Evolutionary conservation across 2,797 vertebrate species (phyloP), one percentile per base, ranked within the genome.

Genomic region (Leptodactylus fallax): DNA sequence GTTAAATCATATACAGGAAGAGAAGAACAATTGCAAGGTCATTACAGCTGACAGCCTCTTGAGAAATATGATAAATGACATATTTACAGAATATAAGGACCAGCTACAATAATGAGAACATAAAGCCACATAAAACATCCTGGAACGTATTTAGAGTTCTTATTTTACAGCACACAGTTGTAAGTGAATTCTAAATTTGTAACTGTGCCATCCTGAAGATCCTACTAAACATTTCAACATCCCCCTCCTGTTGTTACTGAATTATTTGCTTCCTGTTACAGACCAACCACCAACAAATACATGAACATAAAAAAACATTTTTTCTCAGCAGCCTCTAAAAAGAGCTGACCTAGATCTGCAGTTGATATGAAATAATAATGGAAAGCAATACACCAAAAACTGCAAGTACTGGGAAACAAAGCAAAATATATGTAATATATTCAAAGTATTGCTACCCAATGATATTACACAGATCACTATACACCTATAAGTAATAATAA

Each of bases 171-270:
- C 49, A n/a, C 47, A 51, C 72, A 76, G 74, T 77, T 23, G 60
- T 49, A 63, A 81, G 47, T 63, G 45, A 81, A 81, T 81, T 81
- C 79, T 81, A 81, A 65, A 81, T 65, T 81, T 65, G 79, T 63
- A 81, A 65, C 45, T 81, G 21, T 60, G 78, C 55, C 76, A 58
- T 53, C 76, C 76, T 27, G 76, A 79, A 79, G 51, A 16, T 27
- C 17, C 23, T 47, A 3, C 79, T 61, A 61, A 81, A 65, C 79
- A 81, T 81, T 80, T 81, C 60, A 65, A 65, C 79, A 81, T 81
- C 58, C 79, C 74, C 79, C 79, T 81, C 79, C 79, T 81, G 79
- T 47, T 63, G 79, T 81, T 63, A 23, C 79, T 81, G 79, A 81
- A 81, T 81, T 49, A 65, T 63, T 81, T 65, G 79, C 58, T 81